A percentile compares a stretch with the other conserved stretches of the same genome.
Conservation (phyloP, 2,888 invertebrate genomes). For the Xylocampa areola region DNA sequence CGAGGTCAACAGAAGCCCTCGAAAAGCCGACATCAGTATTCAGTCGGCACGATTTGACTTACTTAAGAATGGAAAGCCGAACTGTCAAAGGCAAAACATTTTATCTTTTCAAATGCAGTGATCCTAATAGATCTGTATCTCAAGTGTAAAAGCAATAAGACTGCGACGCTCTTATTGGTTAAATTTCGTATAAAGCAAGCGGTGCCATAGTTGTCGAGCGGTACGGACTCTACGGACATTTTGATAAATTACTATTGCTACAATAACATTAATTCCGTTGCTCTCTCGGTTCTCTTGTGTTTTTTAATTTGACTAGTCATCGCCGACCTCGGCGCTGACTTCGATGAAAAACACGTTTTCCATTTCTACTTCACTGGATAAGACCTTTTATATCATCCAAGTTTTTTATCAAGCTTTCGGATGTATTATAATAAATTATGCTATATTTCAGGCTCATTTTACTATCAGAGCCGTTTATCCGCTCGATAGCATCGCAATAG, state of each 20-base stretch:
- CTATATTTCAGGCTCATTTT: conserved; percentile 47
- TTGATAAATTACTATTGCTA: conserved; percentile 85
- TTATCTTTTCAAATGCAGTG: conserved; percentile 71
- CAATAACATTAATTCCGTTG: conserved; percentile 80
- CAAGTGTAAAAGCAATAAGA: conserved; percentile 74
- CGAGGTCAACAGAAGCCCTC: conserved; percentile 54
- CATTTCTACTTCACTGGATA: conserved; percentile 67
- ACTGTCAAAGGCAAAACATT: conserved; percentile 71
- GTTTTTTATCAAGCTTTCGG: conserved; percentile 55
- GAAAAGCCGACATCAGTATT: conserved; percentile 72
- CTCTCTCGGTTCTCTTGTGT: conserved; percentile 71
- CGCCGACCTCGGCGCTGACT: conserved; percentile 66
- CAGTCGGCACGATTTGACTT: conserved; percentile 56
- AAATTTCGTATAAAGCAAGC: conserved; percentile 65
- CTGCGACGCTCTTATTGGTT: conserved; percentile 69
- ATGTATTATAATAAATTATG: conserved; percentile 45
- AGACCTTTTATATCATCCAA: conserved; percentile 62
- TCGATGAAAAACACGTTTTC: conserved; percentile 73
- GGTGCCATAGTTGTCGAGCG: conserved; percentile 64
- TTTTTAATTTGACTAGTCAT: conserved; percentile 81
- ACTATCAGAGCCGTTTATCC: conserved; percentile 52
- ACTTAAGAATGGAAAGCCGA: conserved; percentile 65
- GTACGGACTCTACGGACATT: conserved; percentile 70
- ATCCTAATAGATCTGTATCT: conserved; percentile 75
- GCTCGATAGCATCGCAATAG: conserved; percentile 48